Conservation (phyloP, 2,797 vertebrate genomes). For the Notolepis coatsorum region DNA sequence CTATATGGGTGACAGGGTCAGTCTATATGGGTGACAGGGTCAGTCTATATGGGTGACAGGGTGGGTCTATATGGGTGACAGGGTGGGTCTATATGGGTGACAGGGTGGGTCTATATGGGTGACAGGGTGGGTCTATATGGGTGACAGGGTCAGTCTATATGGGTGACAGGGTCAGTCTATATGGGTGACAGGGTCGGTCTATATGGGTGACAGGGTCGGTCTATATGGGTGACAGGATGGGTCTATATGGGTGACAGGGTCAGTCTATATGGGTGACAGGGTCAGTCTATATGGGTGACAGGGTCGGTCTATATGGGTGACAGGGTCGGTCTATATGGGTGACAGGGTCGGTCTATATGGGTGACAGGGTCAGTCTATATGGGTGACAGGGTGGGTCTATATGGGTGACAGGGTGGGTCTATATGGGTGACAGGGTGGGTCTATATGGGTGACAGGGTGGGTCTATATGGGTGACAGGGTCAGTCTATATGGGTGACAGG, state of each 20-base stretch:
- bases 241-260: too few relatives aligned
- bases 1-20: background rate
- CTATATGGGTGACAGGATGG: background rate
- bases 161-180: constrained; percentile 66
- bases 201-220: background rate
- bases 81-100: constrained; percentile 48
- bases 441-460: constrained; percentile 84
- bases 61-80: background rate
- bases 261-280: background rate
- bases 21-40: background rate
- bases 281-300: background rate
- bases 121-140: constrained; percentile 77
- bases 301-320: background rate
- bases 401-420: constrained; percentile 32
- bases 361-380: constrained; percentile 46
- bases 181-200: background rate
- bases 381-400: background rate
- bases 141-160: constrained; percentile 90
- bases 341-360: background rate
- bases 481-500: background rate
- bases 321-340: background rate
- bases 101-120: background rate
- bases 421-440: constrained; percentile 90
- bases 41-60: background rate
- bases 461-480: background rate